Conservation (phyloP, 2,113 vertebrate genomes). For the Sebastes fasciatus region DNA sequence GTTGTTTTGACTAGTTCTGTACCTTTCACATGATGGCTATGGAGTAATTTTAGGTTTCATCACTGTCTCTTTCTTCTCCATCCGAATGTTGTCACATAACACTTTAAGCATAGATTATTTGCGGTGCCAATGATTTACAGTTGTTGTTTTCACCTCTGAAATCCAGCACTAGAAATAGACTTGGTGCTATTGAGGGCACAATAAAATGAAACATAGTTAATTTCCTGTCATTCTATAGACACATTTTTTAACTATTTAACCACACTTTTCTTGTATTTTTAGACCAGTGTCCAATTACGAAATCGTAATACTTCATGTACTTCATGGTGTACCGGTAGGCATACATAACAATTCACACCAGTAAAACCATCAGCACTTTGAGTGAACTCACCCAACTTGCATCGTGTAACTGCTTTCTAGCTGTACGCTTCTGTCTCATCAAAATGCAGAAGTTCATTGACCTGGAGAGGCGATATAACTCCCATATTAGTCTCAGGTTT, state of each 20-base stretch:
- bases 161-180: neutral
- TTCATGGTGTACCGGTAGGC: no score
- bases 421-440: neutral
- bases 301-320: neutral
- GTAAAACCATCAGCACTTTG: neutral
- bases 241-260: neutral
- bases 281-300: neutral
- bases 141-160: neutral
- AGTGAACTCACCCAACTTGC: neutral
- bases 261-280: neutral
- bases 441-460: constrained; percentile 4
- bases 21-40: neutral
- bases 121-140: neutral
- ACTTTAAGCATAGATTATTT: neutral
- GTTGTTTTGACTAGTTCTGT: constrained; percentile 4
- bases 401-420: neutral
- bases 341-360: neutral
- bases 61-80: constrained; percentile 1
- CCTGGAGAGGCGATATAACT: neutral
- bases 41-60: neutral
- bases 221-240: neutral
- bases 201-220: neutral
- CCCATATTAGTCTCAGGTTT: neutral
- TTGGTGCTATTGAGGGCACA: neutral
- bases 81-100: neutral